phyloP scores from a whole-genome alignment of 1,140 invertebrate species.

The Tetramorium alpestre region DNA sequence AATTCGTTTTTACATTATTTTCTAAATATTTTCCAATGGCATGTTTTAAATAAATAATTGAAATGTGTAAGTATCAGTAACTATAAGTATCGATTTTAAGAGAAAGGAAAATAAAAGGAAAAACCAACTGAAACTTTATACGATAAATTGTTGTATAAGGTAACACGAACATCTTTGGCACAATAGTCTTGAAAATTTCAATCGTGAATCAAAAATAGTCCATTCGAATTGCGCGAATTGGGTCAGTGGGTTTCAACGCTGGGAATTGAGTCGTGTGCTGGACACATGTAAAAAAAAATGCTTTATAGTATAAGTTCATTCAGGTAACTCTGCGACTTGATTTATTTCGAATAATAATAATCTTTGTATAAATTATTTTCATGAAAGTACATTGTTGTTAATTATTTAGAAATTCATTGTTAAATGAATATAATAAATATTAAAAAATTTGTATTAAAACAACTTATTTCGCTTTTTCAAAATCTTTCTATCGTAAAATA shows the following conservation, averaged over 20 bases:
- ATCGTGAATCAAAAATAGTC: conserved; percentile 68
- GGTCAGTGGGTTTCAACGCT: conserved; percentile 70
- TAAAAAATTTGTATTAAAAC: neutral
- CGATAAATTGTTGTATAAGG: neutral
- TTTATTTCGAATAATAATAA: neutral
- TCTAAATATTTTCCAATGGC: neutral
- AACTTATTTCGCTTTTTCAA: neutral
- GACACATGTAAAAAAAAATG: conserved; percentile 70
- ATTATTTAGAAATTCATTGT: neutral
- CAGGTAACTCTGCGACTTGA: conserved; percentile 38
- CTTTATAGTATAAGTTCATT: conserved; percentile 35
- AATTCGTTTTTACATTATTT: neutral
- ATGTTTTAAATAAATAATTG: neutral
- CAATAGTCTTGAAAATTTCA: conserved; percentile 53
- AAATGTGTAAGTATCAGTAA: neutral
- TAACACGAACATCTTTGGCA: conserved; percentile 53
- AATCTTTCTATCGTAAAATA: neutral
- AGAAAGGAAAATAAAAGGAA: conserved; percentile 2
- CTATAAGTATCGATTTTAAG: neutral
- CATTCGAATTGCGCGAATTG: conserved; percentile 69
- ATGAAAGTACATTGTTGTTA: neutral
- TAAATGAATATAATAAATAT: neutral
- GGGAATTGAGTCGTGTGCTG: conserved; percentile 77
- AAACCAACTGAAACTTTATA: conserved; percentile 14
- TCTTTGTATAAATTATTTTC: neutral